A percentile compares a stretch with the other conserved stretches of the same genome.
These are phyloP conservation scores for Masnerella sp. DNA, from an alignment of 2,888 invertebrate genomes.

Conservation along the genomic window DNA sequence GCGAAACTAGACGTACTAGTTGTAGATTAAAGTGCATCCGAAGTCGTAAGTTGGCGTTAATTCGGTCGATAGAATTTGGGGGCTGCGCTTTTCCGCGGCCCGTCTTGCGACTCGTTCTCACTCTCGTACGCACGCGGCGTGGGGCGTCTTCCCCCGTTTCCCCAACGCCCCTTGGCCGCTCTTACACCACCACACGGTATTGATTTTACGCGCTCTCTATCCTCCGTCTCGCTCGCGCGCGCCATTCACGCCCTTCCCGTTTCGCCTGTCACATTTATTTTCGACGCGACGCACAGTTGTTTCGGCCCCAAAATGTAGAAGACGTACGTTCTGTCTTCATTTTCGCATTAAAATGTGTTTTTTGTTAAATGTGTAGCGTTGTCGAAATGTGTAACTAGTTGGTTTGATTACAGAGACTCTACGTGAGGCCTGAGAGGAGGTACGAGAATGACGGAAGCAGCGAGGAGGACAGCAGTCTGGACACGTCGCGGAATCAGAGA, in stretches of 20 bases:
- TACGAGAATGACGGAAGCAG: constrained; percentile 72
- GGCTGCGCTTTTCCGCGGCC: constrained; percentile 25
- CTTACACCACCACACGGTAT: constrained; percentile 63
- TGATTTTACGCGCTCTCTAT: constrained; percentile 69
- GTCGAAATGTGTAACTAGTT: too few relatives aligned
- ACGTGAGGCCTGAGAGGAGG: constrained; percentile 64
- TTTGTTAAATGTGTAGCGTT: too few relatives aligned
- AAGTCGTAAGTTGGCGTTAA: constrained; percentile 30
- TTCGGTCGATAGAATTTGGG: constrained; percentile 37
- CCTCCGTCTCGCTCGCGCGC: constrained; percentile 31
- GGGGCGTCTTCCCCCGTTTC: constrained; percentile 50
- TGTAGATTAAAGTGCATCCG: constrained; percentile 19
- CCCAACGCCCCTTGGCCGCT: constrained; percentile 2
- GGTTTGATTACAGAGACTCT: constrained; percentile 41
- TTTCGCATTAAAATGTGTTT: background rate
- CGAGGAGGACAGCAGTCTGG: constrained; percentile 70
- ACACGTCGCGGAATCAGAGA: constrained; percentile 67
- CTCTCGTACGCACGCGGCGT: constrained; percentile 24
- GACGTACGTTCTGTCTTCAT: background rate
- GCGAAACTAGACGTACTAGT: background rate
- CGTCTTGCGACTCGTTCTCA: constrained; percentile 22
- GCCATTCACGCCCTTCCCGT: constrained; percentile 43
- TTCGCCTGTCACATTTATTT: constrained; percentile 46
- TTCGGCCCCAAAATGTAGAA: background rate
- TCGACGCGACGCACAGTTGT: constrained; percentile 5